Conservation (phyloP, 1,140 invertebrate genomes). For the Pseudomyrmex concolor region DNA sequence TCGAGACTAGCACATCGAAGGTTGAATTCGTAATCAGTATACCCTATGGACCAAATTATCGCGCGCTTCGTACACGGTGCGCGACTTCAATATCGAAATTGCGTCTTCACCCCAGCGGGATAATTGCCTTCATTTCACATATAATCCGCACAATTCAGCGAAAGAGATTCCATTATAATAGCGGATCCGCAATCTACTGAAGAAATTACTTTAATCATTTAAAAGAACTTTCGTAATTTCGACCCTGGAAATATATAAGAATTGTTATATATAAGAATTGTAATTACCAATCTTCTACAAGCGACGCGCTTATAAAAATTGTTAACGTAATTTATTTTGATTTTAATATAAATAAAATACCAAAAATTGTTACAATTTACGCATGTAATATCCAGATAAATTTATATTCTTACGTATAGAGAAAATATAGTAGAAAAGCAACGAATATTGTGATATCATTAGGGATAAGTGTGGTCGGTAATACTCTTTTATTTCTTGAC, state of each 20-base stretch:
- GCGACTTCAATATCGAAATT: slow-evolving; percentile 56
- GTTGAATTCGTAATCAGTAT: slow-evolving; percentile 52
- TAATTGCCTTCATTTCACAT: slow-evolving; percentile 50
- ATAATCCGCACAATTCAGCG: slow-evolving; percentile 54
- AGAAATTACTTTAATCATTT: slow-evolving; percentile 53
- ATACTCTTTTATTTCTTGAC: slow-evolving; percentile 6
- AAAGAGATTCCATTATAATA: slow-evolving; percentile 53
- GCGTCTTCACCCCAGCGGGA: slow-evolving; percentile 38
- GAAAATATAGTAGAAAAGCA: background rate
- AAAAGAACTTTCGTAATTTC: slow-evolving; percentile 46
- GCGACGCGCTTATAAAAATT: background rate
- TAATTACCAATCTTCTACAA: slow-evolving; percentile 17
- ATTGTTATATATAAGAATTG: slow-evolving; percentile 36
- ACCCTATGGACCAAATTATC: slow-evolving; percentile 54
- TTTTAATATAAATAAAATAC: background rate
- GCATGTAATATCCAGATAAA: background rate
- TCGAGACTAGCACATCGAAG: slow-evolving; percentile 40
- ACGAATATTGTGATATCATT: background rate
- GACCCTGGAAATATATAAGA: slow-evolving; percentile 30
- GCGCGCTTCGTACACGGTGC: slow-evolving; percentile 14
- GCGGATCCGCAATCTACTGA: slow-evolving; percentile 33
- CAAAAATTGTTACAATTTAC: background rate
- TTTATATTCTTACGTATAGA: slow-evolving; percentile 5
- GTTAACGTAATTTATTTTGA: slow-evolving; percentile 17
- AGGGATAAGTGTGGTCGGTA: background rate